Base-by-base conservation (phyloP, 1,140 invertebrate species). In the Manduca sexta region DNA sequence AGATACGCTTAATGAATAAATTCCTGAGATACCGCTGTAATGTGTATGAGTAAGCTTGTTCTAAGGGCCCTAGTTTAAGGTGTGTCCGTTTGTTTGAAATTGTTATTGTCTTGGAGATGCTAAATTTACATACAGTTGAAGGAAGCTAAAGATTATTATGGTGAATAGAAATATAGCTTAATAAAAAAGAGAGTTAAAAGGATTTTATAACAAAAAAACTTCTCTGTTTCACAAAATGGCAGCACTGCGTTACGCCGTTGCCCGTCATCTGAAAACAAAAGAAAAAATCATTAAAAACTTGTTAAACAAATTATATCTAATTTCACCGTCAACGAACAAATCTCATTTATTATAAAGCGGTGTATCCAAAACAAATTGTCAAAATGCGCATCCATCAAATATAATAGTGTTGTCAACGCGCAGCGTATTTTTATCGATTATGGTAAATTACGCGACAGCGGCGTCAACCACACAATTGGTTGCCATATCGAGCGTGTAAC, bases 391-490 rank as follows among this genome's bases (percentile, higher is more conserved):
- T 77, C 67, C 42, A 69, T 77, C 66, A 74, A 49, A 68, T 73
- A 69, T 69, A 62, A 63, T 61, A 65, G 61, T 66, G 64, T 59
- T 74, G 75, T 71, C 69, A 74, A 65, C 51, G 50, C 46, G 49
- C 49, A 18, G 56, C 41, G 49, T 45, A 69, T 41, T 70, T 70
- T 75, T 76, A 78, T 77, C 69, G 74, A 75, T 70, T 58, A 56
- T 49, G 38, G 54, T 61, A 62, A 65, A 62, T 59, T 64, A 49
- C 49, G 26, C 56, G 42, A 26, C 21, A 40, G 52, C 35, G 56
- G 47, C 41, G 53, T 57, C 56, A 61, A n/a, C 56, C 58, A 57
- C 67, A 69, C 68, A 72, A 66, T 70, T 44, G 59, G 55, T 66
- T 62, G 21, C 52, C 60, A 62, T 62, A 67, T 58, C 53, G 53